phyloP scores from a whole-genome alignment of 35 echinoderm and acorn worm genomes.

The Ophioderma brevispina region DNA sequence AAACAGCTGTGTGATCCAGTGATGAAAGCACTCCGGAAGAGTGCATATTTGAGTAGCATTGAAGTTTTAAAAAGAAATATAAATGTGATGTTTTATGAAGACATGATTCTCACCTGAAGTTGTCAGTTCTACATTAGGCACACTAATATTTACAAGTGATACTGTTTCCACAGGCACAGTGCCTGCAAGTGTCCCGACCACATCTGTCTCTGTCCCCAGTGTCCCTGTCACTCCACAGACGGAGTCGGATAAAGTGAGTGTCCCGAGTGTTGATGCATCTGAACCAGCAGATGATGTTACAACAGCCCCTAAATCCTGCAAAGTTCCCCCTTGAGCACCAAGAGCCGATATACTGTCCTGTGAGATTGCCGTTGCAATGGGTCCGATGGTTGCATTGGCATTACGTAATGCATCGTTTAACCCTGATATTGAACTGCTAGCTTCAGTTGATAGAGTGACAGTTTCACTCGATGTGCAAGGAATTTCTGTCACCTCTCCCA shows the following conservation, averaged over 20 bases:
- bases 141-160: constrained; percentile 41
- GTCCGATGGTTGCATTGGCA: neutral
- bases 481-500: neutral
- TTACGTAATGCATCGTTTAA: neutral
- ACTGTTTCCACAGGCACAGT: neutral
- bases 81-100: neutral
- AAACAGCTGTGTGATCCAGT: too few species aligned
- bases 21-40: too few species aligned
- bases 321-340: neutral
- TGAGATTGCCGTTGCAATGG: neutral
- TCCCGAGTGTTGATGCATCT: neutral
- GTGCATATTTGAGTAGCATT: too few species aligned
- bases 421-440: neutral
- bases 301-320: neutral
- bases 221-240: too few species aligned
- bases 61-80: too few species aligned
- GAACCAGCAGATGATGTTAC: neutral
- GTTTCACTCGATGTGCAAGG: neutral
- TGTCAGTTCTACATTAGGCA: constrained; percentile 69
- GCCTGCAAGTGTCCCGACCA: neutral
- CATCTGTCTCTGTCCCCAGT: too few species aligned
- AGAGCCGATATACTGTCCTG: neutral
- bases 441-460: neutral
- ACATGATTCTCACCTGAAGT: constrained; percentile 51
- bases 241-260: neutral